Base-by-base conservation (phyloP, 2,888 invertebrate species). In the Drosophila pegasa region DNA sequence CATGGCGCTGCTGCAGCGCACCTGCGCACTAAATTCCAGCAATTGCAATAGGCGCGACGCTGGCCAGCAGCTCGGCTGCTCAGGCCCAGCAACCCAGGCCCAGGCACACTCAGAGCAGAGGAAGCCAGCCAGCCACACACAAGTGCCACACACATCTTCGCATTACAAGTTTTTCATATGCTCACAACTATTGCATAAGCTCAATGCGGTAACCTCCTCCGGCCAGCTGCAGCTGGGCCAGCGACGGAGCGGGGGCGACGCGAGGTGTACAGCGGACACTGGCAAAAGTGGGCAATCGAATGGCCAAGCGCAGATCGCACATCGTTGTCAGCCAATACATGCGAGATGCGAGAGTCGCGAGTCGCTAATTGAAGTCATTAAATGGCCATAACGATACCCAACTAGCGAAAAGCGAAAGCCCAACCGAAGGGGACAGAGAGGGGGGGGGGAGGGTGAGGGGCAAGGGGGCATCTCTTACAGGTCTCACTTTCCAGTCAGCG, bases 281-380 rank as follows among this genome's bases (percentile, higher is more conserved):
- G 45, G 60, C 59, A 55, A 43, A 60, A 60, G 29, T 41, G 61
- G 37, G 47, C 80, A 68, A 87, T 84, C 85, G 47, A 81, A 75
- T 76, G 86, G 25, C 55, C 65, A 71, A 56, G 66, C 75, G 33
- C 33, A 43, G 62, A 68, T 84, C 80, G 75, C 87, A 88, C 87
- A 75, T 88, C 88, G 78, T 84, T 88, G 88, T 81, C 88, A 78
- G 84, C 63, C 87, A 75, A 80, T 88, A 77, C 60, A 35, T 16
- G 50, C 35, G 35, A 41, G 71, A 48, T 48, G 20, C 59, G 60
- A 69, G 58, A 59, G 31, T 31, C 47, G 47, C 69, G 75, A 87
- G 81, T 68, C 63, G 87, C 88, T 88, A 87, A 83, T 83, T 83
- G 87, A 88, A 71, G 87, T 67, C 70, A 86, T 83, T 86, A 77